Evolutionary conservation across 2,888 invertebrate genomes (phyloP).

Genomic region (Nomada fucata): DNA sequence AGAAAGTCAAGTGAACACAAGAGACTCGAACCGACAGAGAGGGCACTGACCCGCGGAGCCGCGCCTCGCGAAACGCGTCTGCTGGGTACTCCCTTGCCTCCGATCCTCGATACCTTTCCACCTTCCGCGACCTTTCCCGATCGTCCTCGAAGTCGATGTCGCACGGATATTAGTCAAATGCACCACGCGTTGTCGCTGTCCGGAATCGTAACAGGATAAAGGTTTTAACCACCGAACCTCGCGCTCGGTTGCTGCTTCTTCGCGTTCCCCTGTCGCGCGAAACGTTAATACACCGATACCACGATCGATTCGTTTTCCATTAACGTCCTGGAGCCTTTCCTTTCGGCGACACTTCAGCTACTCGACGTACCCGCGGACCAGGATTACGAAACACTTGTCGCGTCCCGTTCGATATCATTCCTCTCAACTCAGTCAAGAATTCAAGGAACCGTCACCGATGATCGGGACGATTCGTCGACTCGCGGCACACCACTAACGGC

Average conservation of each 20-base stretch:
- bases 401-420: too few relatives aligned
- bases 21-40: constrained; percentile 73
- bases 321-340: neutral
- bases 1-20: constrained; percentile 72
- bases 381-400: too few relatives aligned
- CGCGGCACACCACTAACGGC: constrained; percentile 28
- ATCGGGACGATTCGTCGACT: neutral
- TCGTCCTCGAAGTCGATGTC: neutral
- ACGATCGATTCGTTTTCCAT: neutral
- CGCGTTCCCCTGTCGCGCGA: constrained; percentile 16
- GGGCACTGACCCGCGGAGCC: constrained; percentile 79
- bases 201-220: neutral
- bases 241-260: neutral
- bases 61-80: constrained; percentile 78
- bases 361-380: neutral
- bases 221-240: neutral
- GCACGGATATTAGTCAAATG: neutral
- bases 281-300: neutral
- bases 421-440: neutral
- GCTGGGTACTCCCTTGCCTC: constrained; percentile 60
- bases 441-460: neutral
- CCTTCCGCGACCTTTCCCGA: neutral
- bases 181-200: neutral
- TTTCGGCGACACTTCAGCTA: neutral
- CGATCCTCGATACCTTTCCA: constrained; percentile 41